Evolutionary conservation across 1,140 invertebrate genomes (phyloP), one percentile per base, ranked within the genome.

Genomic region (Saccostrea glomerata): DNA sequence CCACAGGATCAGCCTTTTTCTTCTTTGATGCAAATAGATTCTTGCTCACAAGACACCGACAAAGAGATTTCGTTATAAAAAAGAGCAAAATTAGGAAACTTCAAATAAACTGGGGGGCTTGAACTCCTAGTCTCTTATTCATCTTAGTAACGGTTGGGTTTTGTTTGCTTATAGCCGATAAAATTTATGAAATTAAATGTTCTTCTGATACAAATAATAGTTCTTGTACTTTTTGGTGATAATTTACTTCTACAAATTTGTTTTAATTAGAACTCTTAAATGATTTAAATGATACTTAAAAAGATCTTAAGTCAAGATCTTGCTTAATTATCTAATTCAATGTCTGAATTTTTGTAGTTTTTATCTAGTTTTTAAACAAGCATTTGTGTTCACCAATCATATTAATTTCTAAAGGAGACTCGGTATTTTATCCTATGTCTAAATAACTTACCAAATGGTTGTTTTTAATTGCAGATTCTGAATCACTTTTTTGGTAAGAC

Each of bases 121-220:
- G 70, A 77, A 36, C 70, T 77, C 15, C 12, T 25, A 36, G 25
- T 77, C 70, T 77, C 25, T 25, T 36, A 30, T 36, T 30, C 11
- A 77, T 30, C 70, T 77, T 77, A 77, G 70, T 77, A 30, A 77
- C 70, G 23, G 70, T 15, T 9, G 11, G 30, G 25, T 9, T 15
- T 13, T 77, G 70, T 77, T 77, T 77, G 25, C 70, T 77, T 36
- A 30, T 17, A 77, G 70, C 70, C 23, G 25, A 77, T 77, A 77
- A 77, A 77, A 77, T 77, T 77, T 77, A 77, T 77, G 70, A 77
- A 77, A 77, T 77, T 77, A 77, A 77, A 30, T 77, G 23, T 77
- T 77, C 70, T 77, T 12, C 15, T 13, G 70, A 30, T 77, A 36
- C 30, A 77, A 77, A 77, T 77, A 77, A 77, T 77, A 77, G 25